Evolutionary conservation across 2,797 vertebrate genomes (phyloP), one percentile per base, ranked within the genome.

Genomic region (Ispidina lecontei): DNA sequence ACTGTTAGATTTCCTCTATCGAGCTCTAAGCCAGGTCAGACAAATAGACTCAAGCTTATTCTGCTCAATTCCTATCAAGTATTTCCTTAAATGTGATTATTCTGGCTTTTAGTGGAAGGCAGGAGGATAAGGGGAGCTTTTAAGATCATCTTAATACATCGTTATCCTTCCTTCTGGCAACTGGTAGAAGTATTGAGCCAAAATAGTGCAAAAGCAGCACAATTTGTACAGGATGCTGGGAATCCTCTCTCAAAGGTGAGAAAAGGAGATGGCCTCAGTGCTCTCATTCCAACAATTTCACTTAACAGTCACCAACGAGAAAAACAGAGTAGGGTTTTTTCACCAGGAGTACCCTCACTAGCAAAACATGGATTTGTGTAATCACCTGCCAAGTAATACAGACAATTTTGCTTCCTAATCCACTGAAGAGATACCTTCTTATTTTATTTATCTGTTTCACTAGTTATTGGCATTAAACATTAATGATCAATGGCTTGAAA

Each of bases 41-140:
- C 19, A 92, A 82, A 87, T 20, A 79, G 18, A 68, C 25, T 82
- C 41, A 64, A 31, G 60, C 7, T 73, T 90, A 76, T 90, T 79
- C 49, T 82, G 59, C 26, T 49, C 49, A 67, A 87, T 70, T 84
- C 93, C 78, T 89, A 41, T 70, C 7, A 83, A 52, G 3, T 41
- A 56, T 70, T 92, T 84, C 33, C 49, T 73, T 84, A 76, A 90
- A 87, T 60, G n/a, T 63, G 56, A 60, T 91, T 85, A 68, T 80
- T 83, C 17, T 64, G 37, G 7, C 22, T 82, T 82, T 84, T 41
- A 58, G 64, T 80, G 37, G 14, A 90, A 94, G 25, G n/a, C 17
- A 89, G 28, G 18, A 54, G 58, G 25, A 43, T 49, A 89, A 83
- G 9, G 18, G 28, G 19, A 73, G 26, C 7, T 33, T 91, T 78